Percentiles rank a stretch among this genome's conserved stretches.
Conservation (phyloP, 1,140 invertebrate species). For the Cydia fagiglandana region DNA sequence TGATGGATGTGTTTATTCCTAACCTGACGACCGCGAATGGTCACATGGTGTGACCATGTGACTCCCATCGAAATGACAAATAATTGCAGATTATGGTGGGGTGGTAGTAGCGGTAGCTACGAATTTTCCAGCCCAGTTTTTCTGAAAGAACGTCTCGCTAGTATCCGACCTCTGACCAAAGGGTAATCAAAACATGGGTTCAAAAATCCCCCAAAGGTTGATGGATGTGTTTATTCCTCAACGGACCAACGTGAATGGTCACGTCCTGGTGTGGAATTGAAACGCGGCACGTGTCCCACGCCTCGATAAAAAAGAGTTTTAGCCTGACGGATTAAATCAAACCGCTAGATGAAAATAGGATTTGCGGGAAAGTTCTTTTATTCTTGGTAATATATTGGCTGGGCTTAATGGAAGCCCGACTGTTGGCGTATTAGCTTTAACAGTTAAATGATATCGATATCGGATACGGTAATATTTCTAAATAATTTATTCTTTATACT, state of each 20-base stretch:
- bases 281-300: slow-evolving; percentile 57
- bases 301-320: slow-evolving; percentile 60
- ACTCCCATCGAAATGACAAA: no score
- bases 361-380: slow-evolving; percentile 36
- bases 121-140: no score
- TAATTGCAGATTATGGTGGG: no score
- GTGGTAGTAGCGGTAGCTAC: no score
- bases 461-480: no score
- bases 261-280: slow-evolving; percentile 68
- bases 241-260: slow-evolving; percentile 62
- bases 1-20: no score
- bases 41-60: no score
- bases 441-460: no score
- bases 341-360: slow-evolving; percentile 56
- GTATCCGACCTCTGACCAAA: not conserved
- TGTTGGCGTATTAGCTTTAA: no score
- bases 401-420: not conserved
- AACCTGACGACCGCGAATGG: no score
- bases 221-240: slow-evolving; percentile 67
- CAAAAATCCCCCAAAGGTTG: slow-evolving; percentile 38
- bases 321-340: slow-evolving; percentile 54
- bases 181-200: not conserved
- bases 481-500: no score
- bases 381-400: not conserved
- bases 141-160: no score